Base-by-base conservation (phyloP, 2,113 vertebrate species). In the Fukomys damarensis region DNA sequence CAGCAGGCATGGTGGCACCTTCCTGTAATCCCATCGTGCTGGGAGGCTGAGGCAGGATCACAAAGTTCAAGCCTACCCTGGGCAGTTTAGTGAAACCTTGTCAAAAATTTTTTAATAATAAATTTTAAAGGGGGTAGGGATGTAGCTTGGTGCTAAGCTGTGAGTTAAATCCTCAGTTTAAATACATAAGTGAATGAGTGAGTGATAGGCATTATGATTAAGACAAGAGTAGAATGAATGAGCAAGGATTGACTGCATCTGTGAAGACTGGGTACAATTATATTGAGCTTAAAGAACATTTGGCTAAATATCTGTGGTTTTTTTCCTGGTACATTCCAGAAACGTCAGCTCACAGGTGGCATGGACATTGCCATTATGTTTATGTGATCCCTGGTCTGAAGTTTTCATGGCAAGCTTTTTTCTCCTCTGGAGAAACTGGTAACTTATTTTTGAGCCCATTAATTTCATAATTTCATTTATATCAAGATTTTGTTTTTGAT, bases 401-500 rank as follows among this genome's bases (percentile, higher is more conserved):
- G 80, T 80, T 58, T 87, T 70, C 24, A 38, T 52, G 41, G 70
- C 80, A 79, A 41, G 63, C n/a, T 70, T 65, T 85, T 63, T 79
- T 72, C 14, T 26, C 32, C 5, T 3, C 0, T 56, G 28, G 3
- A 5, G 79, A 80, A 84, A 65, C 61, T 28, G 76, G 54, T 10
- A 70, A 20, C 20, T 83, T 79, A 41, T 26, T 89, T 93, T 20
- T 5, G 56, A 52, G 26, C 32, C 58, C 28, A 59, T 93, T 96
- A 82, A 74, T 92, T 86, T 41, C 32, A 43, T 93, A 24, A 56
- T 63, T 9, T 56, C 3, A 1, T 86, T 41, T 41, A 41, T 91
- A 32, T 86, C 30, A 97, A 92, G 28, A 93, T 41, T 82, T 94
- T 94, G 54, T 22, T 93, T 89, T 63, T 92, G 32, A 30, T 84